These are phyloP conservation scores for Oophaga sylvatica DNA, from an alignment of 2,797 vertebrate genomes.

Conservation along the genomic window DNA sequence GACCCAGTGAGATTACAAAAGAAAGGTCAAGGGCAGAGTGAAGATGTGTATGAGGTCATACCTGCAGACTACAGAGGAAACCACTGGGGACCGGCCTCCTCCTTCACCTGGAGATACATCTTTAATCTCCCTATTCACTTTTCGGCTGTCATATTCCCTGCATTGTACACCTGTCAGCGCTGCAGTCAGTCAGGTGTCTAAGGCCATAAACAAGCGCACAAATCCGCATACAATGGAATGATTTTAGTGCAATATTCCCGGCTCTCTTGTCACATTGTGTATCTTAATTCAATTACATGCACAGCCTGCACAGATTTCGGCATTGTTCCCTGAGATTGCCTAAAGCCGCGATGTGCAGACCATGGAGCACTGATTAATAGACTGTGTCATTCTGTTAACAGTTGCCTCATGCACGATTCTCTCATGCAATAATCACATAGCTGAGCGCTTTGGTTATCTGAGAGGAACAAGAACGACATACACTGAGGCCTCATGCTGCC, in stretches of 20 bases:
- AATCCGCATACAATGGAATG: neutral
- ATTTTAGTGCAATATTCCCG: conserved; percentile 13
- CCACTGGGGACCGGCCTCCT: neutral
- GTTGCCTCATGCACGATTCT: conserved; percentile 40
- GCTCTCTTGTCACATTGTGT: conserved; percentile 1
- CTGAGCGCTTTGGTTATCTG: conserved; percentile 50
- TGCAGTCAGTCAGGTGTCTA: neutral
- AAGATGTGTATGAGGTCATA: neutral
- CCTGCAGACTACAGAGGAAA: neutral
- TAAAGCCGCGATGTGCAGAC: conserved; percentile 19
- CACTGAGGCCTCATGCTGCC: conserved; percentile 41
- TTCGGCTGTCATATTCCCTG: neutral
- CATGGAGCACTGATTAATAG: conserved; percentile 34
- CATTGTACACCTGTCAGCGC: too few relatives aligned
- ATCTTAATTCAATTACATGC: conserved; percentile 35
- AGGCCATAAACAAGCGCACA: neutral
- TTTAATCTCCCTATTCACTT: neutral
- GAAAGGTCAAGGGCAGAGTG: neutral
- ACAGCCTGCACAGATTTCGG: conserved; percentile 17
- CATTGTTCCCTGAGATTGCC: conserved; percentile 27
- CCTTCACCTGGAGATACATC: neutral
- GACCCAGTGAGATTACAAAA: neutral
- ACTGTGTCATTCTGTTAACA: conserved; percentile 50
- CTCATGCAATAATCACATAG: conserved; percentile 54
- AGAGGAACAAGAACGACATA: conserved; percentile 52